Evolutionary conservation across 92 coral and sea anemone species (phyloP), one percentile per base, ranked within the genome.

Genomic region (Meandrina meandrites): DNA sequence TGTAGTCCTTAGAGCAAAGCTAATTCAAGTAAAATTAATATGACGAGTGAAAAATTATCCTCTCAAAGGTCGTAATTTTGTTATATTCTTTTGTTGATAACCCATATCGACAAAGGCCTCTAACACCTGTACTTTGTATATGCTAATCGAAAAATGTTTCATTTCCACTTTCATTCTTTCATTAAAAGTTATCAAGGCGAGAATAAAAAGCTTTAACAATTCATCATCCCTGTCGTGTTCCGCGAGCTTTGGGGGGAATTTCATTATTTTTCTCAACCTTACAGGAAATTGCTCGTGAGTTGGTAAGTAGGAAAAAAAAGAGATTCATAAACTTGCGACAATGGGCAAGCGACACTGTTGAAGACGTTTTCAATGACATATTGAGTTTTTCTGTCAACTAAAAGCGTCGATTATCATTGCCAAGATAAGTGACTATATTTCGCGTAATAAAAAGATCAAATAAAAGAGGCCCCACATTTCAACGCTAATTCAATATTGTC

Each of bases 141-240:
- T 90, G 89, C 82, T 87, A 86, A 90, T 87, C 79, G 72, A 56
- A 90, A 57, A 57, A 82, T 77, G 70, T 87, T 87, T 79, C 91
- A 87, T 83, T 83, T 82, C 88, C 86, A 83, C 90, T 83, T 84
- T 71, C 36, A 70, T 88, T 82, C 89, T 79, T 90, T 90, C 93
- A 90, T 90, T 90, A 90, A 78, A 87, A 87, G 81, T 90, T 86
- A 87, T 90, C 89, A 90, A 86, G 87, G 83, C 73, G 54, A 67
- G 84, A 81, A 85, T 86, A 79, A 87, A 85, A 86, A 77, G 89
- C 93, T 87, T 87, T 82, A 90, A 83, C 89, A 72, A 81, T 86
- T 78, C 84, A 88, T 82, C 86, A 78, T 78, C 82, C 90, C 93
- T 70, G 93, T 87, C 84, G 76, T 83, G 74, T 77, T 87, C 90